Evolutionary conservation across 2,797 vertebrate species (phyloP), one percentile per base, ranked within the genome.

Genomic region (Esox masquinongy): DNA sequence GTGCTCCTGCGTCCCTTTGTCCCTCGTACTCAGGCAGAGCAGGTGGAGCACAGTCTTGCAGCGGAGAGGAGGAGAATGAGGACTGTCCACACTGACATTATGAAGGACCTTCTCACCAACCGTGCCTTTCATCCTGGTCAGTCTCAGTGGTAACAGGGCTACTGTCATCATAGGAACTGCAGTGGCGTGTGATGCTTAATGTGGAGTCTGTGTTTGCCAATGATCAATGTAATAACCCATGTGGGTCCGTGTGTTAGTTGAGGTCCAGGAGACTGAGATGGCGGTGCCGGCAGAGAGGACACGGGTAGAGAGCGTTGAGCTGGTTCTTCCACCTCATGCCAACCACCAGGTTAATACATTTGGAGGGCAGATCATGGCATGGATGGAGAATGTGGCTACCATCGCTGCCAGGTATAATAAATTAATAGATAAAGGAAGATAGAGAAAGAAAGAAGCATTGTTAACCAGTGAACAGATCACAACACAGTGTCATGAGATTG

Each of bases 331-430:
- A 0, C 94, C 97, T 0, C 97, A 99, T 0, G 96, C 97, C 81
- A 99, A 99, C 84, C 97, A 99, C 85, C 97, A 98, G 90, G 95
- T 96, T 72, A 96, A 96, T 76, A 97, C 97, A 1, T 99, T 99
- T 0, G 97, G 97, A 19, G 97, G 97, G 59, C 97, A 99, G 91
- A 99, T 99, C 90, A 99, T 99, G 97, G 96, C 97, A 74, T 99
- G 97, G 97, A 99, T 99, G 97, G 97, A 97, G 86, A 98, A 97
- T 0, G 96, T 97, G 71, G 97, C 97, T 81, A 97, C 94, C 17
- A 98, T 99, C 0, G 95, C 97, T 75, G 96, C 97, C 89, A 98
- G 97, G 97, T 98, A 85, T 12, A 51, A 26, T 43, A 47, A 29
- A 43, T 64, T 47, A 19, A 19, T 39, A 22, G 3, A 29, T n/a